Conservation (phyloP, 2,113 vertebrate genomes). For the Zosterops japonicus region DNA sequence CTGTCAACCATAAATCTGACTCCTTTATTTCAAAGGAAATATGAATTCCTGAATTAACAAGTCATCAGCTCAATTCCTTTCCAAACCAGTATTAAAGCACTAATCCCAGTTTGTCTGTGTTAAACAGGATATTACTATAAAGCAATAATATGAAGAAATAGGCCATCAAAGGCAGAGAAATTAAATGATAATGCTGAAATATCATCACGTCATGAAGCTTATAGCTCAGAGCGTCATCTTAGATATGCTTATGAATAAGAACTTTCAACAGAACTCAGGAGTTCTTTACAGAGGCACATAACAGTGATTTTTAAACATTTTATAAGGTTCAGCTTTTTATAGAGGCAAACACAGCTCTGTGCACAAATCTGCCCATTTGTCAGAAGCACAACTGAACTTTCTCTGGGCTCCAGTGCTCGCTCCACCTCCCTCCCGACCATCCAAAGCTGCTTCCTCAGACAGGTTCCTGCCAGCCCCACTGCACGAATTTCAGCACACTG, state of each 20-base stretch:
- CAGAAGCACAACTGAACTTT: background rate
- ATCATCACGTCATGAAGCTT: background rate
- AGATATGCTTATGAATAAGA: background rate
- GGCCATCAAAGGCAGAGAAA: background rate
- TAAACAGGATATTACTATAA: background rate
- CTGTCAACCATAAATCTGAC: background rate
- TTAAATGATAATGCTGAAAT: background rate
- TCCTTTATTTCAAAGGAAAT: conserved; percentile 9
- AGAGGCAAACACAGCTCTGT: background rate
- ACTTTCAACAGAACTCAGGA: background rate
- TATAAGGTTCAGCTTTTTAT: background rate
- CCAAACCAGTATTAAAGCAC: background rate
- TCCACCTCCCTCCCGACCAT: background rate
- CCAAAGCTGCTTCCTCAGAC: background rate
- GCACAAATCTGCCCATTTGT: no score
- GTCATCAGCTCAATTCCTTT: background rate
- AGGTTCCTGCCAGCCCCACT: background rate
- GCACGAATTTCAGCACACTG: background rate
- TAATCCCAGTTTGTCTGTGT: background rate
- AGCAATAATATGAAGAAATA: background rate
- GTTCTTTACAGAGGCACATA: background rate
- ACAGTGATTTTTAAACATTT: background rate
- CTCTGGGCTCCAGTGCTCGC: background rate
- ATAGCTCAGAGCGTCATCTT: background rate
- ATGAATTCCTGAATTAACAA: background rate